Conservation (phyloP, 2,888 invertebrate genomes). For the Zootermopsis nevadensis region DNA sequence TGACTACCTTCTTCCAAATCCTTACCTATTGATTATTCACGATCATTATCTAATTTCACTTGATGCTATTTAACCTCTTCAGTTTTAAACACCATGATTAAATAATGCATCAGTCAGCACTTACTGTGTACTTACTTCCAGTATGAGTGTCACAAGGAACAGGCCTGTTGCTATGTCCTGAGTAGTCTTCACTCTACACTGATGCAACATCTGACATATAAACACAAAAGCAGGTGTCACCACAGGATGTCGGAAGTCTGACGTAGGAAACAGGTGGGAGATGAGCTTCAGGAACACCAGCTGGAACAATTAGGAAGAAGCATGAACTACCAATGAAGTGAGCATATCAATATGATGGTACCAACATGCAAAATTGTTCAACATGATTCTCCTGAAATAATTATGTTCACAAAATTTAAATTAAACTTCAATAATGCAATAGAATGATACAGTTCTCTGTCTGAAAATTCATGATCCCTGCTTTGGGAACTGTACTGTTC, state of each 20-base stretch:
- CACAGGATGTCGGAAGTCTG: constrained; percentile 90
- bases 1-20: background rate
- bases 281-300: constrained; percentile 86
- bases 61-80: too few relatives aligned
- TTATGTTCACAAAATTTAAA: too few relatives aligned
- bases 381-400: too few relatives aligned
- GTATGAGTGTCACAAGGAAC: constrained; percentile 76
- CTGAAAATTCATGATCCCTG: too few relatives aligned
- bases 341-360: too few relatives aligned
- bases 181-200: constrained; percentile 72
- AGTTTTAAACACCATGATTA: background rate
- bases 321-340: too few relatives aligned
- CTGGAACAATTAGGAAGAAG: constrained; percentile 58
- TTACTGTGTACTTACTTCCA: constrained; percentile 70
- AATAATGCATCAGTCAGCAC: background rate
- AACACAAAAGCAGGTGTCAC: constrained; percentile 87
- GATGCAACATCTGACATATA: constrained; percentile 81
- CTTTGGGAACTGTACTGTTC: too few relatives aligned
- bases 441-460: too few relatives aligned
- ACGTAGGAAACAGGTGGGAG: constrained; percentile 85
- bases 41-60: too few relatives aligned
- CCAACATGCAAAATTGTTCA: too few relatives aligned
- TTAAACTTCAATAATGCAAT: too few relatives aligned
- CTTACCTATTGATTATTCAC: background rate
- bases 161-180: constrained; percentile 82